phyloP scores from a whole-genome alignment of 1,140 invertebrate genomes.

The Aphis craccivora region DNA sequence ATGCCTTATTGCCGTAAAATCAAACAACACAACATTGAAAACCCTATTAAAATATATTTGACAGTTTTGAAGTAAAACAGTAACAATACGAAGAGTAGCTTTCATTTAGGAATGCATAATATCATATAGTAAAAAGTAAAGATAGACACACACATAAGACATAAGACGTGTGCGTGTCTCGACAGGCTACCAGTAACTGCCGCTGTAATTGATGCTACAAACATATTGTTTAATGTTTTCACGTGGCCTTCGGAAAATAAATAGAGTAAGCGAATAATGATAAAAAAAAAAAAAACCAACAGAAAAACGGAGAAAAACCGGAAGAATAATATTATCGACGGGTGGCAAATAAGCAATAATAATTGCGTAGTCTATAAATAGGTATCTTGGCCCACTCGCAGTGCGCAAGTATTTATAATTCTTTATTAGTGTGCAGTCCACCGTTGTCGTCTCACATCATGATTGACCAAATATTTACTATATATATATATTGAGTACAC shows the following conservation, averaged over 20 bases:
- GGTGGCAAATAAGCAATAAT: slow-evolving; percentile 32
- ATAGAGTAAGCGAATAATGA: neutral
- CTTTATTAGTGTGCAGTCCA: slow-evolving; percentile 17
- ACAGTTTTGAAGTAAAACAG: too few relatives aligned
- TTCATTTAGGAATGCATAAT: too few relatives aligned
- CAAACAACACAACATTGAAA: too few relatives aligned
- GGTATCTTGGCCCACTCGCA: neutral
- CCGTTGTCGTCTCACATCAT: neutral
- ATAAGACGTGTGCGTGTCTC: neutral
- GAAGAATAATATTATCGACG: neutral
- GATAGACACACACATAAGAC: too few relatives aligned
- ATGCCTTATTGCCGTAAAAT: too few relatives aligned
- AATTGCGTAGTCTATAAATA: neutral
- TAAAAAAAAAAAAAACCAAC: neutral
- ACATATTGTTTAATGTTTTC: slow-evolving; percentile 1
- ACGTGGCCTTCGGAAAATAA: neutral
- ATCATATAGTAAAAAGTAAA: too few relatives aligned
- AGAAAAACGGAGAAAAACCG: neutral
- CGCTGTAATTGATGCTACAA: slow-evolving; percentile 30
- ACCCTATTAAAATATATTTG: too few relatives aligned
- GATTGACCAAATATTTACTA: neutral
- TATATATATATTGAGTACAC: neutral
- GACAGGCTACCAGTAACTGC: neutral
- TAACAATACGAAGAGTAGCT: too few relatives aligned
- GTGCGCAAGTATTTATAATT: neutral